Evolutionary conservation across 2,797 vertebrate species (phyloP), one percentile per base, ranked within the genome.

Genomic region (Furcifer pardalis): DNA sequence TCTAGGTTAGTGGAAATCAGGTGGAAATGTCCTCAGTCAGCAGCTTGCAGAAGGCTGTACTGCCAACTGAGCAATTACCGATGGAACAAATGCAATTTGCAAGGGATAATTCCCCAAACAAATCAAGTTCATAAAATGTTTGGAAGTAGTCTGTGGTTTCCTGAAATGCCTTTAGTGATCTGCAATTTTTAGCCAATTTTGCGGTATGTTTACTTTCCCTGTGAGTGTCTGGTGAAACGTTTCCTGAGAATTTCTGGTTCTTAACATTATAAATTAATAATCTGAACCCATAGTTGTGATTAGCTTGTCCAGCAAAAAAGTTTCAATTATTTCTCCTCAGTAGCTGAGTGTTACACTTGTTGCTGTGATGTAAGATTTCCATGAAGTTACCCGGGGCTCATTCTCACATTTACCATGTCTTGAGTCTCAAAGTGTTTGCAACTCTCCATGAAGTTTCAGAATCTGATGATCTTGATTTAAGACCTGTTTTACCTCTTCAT

Each of bases 31-130:
- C 52, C 59, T 80, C 37, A 8, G 65, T 66, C 71, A 77, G 79
- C 66, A 63, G 49, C 69, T 35, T 74, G 84, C 74, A 76, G 59
- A 86, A 81, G 82, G 66, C 85, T 81, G 59, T 71, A 76, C 59
- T n/a, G 66, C 35, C 12, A 49, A 49, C 74, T 21, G 69, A 89
- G 85, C 77, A 88, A 89, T 90, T 82, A 89, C 79, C 84, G 80
- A 86, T 84, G 86, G 37, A 94, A 87, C 72, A 62, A 78, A 74
- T 69, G 56, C 3, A 71, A 79, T 40, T 91, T 81, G 63, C 82
- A 71, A 81, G 78, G 8, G 89, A 87, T 92, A 89, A 93, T 89
- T 89, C 40, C 91, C 71, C 73, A 40, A 83, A 74, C 35, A 84
- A 91, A 88, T 81, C 77, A 49, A 87, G 75, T 63, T 90, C 56